phyloP scores from a whole-genome alignment of 2,113 vertebrate species.

The Orthonyx spaldingii region DNA sequence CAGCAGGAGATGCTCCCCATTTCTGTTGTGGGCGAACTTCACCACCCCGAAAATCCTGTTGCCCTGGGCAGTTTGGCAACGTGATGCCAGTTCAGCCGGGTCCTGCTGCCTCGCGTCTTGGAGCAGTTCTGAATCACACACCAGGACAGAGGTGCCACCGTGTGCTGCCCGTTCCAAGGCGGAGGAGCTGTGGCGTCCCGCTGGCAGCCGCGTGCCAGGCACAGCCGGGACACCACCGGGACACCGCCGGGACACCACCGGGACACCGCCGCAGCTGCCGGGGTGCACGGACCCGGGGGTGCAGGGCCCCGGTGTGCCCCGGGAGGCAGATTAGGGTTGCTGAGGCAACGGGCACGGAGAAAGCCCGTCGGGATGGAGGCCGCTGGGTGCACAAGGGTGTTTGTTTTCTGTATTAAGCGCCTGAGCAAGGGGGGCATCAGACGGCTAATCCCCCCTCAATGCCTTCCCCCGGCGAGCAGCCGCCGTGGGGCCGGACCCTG shows the following conservation, averaged over 20 bases:
- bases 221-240: neutral
- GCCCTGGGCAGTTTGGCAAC: neutral
- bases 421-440: slow-evolving; percentile 26
- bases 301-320: neutral
- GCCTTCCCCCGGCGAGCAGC: neutral
- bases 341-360: slow-evolving; percentile 40
- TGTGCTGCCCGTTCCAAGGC: neutral
- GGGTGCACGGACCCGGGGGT: neutral
- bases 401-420: slow-evolving; percentile 55
- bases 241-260: neutral
- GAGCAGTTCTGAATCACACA: neutral
- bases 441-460: slow-evolving; percentile 55
- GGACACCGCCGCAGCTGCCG: neutral
- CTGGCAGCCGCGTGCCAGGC: slow-evolving; percentile 51
- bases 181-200: neutral
- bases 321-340: slow-evolving; percentile 43
- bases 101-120: neutral
- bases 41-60: neutral
- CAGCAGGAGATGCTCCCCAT: neutral
- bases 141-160: neutral
- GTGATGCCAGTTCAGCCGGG: accelerated
- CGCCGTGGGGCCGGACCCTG: neutral
- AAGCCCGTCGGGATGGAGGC: slow-evolving; percentile 24
- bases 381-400: slow-evolving; percentile 26
- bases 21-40: accelerated